Evolutionary conservation across 2,888 invertebrate species (phyloP), one percentile per base, ranked within the genome.

Genomic region (Cosmorhoe ocellata): DNA sequence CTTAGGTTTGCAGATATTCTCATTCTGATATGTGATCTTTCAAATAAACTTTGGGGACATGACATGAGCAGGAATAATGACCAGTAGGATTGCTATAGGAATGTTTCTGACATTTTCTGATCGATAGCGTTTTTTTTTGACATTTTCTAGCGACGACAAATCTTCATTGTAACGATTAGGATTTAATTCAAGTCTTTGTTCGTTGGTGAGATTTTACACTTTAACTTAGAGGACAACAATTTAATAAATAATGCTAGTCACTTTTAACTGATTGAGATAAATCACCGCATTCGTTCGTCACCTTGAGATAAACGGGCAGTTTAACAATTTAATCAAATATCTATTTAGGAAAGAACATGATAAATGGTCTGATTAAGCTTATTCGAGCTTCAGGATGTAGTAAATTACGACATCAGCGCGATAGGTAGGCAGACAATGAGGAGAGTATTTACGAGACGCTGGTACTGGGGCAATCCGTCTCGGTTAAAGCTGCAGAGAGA

Each of bases 291-390:
- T 41, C 34, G 40, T 59, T 45, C 57, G 61, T 58, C 64, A 61
- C 59, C 67, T 63, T 47, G 44, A 58, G 61, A 71, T 72, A 69
- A 74, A 67, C 56, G 63, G 67, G 75, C 71, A 74, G 79, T 81
- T 81, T 76, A 80, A 74, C 77, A 79, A 77, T 78, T 79, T 82
- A 81, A 83, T 80, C 79, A 81, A 71, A 74, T 70, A 81, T 81
- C 76, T 78, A 79, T 83, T 79, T 74, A 61, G 65, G 61, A 69
- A 74, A 77, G 75, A 76, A 76, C 77, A 77, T 81, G 84, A 86
- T 81, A 69, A 79, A 86, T 82, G 71, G 70, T 74, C 73, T 69
- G 69, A 63, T 65, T 74, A 71, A 71, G 74, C 79, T 18, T 81
- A 81, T 81, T 79, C 79, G 70, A 79, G 64, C 65, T 77, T 67